Percentiles rank a stretch among this genome's conserved stretches.
These are phyloP conservation scores for Crotalus horridus DNA, from an alignment of 2,113 vertebrate genomes.

Conservation along the genomic window DNA sequence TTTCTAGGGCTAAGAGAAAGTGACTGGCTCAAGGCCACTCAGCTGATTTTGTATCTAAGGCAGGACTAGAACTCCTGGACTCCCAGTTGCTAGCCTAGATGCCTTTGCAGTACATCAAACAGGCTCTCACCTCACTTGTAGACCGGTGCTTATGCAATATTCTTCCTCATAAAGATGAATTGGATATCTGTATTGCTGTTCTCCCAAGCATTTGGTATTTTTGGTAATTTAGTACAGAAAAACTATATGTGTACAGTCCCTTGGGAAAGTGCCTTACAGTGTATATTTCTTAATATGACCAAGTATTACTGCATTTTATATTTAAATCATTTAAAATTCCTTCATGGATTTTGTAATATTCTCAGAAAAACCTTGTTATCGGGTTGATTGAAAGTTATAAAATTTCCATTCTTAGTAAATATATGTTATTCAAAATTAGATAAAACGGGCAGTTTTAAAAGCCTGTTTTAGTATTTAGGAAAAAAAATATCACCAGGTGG, in stretches of 20 bases:
- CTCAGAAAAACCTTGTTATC: background rate
- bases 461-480: background rate
- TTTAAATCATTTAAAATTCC: background rate
- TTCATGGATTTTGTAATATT: background rate
- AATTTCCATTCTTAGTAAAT: background rate
- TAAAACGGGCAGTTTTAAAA: background rate
- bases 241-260: background rate
- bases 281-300: background rate
- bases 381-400: background rate
- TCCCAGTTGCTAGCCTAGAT: background rate
- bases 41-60: background rate
- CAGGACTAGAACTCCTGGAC: background rate
- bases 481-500: slow-evolving; percentile 1
- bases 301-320: background rate
- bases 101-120: background rate
- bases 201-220: background rate
- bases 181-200: background rate
- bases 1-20: background rate
- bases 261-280: background rate
- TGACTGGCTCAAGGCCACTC: background rate
- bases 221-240: background rate
- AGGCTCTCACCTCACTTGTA: background rate
- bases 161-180: background rate
- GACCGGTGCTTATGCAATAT: background rate
- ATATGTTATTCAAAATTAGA: background rate